Percentiles rank a stretch among this genome's conserved stretches.
Evolutionary conservation across 2,797 vertebrate species (phyloP).

Genomic region (Anabacerthia variegaticeps): DNA sequence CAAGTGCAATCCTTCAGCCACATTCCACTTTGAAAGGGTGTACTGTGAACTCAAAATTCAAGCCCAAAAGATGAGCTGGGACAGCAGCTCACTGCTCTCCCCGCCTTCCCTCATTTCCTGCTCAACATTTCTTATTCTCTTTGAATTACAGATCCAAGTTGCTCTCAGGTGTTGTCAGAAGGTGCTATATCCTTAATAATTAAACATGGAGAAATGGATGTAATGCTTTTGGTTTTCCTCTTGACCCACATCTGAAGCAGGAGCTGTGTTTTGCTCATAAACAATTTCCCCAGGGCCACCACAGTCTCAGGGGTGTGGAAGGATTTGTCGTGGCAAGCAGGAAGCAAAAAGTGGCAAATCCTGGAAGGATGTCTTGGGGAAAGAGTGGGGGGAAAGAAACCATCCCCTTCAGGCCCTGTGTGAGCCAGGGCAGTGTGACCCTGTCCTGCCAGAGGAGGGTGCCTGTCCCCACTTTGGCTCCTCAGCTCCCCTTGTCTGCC

Average conservation of each 20-base stretch:
- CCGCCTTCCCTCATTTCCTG: background rate
- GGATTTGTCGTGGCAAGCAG: background rate
- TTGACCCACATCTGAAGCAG: background rate
- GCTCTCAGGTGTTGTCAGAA: background rate
- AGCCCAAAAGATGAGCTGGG: background rate
- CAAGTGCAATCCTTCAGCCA: background rate
- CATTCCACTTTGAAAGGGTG: background rate
- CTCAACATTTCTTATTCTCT: background rate
- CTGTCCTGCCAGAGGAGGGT: background rate
- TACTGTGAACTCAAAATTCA: background rate
- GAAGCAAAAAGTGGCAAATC: background rate
- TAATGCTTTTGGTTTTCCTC: background rate
- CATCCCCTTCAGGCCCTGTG: fast-evolving
- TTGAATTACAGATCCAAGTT: background rate
- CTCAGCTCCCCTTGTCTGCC: background rate
- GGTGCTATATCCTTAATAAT: background rate
- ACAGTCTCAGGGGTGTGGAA: background rate
- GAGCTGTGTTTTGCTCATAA: background rate
- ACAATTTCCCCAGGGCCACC: background rate
- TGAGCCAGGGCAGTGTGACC: background rate
- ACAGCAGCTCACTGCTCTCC: background rate
- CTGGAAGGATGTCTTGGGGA: background rate
- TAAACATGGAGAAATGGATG: background rate
- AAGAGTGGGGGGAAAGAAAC: background rate
- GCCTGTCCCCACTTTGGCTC: background rate